Base-by-base conservation (phyloP, 2,888 invertebrate species). In the Drosophila emarginata region DNA sequence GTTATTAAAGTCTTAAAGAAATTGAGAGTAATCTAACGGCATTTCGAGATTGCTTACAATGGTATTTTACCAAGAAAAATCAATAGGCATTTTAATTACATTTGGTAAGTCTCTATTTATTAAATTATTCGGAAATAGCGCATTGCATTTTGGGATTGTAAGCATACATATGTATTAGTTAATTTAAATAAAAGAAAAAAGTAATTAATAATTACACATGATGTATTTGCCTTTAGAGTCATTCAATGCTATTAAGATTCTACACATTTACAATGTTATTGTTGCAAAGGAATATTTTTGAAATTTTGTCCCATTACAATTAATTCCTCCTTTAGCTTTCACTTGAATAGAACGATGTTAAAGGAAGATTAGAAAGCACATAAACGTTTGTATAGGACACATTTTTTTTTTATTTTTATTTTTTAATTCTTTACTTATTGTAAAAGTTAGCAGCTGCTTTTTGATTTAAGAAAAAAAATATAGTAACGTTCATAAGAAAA, bases 31-130 rank as follows among this genome's bases (percentile, higher is more conserved):
- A 14, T 14, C 14, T 14, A 5, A 9, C 9, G 9, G 2, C 9
- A 32, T 40, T 18, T 45, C 2, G 37, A 11, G 36, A 36, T 36
- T 36, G 2, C 36, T 12, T 5, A 26, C 5, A 26, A 5, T 12
- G 36, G n/a, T 37, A n/a, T 37, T 37, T 37, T n/a, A 9, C 45
- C 9, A 4, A 45, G 11, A 45, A 45, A 18, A 45, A 18, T 6
- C 4, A 39, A 21, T 12, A 28, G 5, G 5, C 32, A 39, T 21
- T 36, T 57, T 14, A 5, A 23, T 23, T 39, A 39, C 39, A 39
- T 57, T 57, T 39, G 21, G 11, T 39, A n/a, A 39, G 39, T 56
- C 56, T 56, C 18, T 54, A 36, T 56, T 56, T 56, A 56, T 56
- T 56, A 56, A 32, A 54, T 54, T 54, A 23, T 21, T 36, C 36